Conservation (phyloP, 2,797 vertebrate genomes). For the Melanogrammus aeglefinus region DNA sequence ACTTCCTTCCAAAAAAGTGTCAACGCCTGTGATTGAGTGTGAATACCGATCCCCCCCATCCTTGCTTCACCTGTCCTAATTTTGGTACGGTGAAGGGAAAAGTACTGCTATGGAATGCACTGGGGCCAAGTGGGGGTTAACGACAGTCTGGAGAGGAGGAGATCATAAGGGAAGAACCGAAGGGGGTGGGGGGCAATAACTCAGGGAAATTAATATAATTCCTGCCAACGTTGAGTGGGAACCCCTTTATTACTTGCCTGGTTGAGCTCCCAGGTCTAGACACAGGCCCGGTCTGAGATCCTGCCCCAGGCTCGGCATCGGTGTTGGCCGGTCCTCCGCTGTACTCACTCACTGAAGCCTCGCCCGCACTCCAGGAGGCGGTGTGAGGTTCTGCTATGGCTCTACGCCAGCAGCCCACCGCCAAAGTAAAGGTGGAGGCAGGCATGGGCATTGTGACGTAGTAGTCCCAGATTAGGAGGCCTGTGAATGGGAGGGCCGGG, state of each 20-base stretch:
- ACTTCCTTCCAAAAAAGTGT: not conserved
- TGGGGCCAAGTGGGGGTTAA: constrained; percentile 56
- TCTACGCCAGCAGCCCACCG: constrained; percentile 87
- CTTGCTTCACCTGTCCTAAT: constrained; percentile 41
- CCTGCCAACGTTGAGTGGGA: constrained; percentile 61
- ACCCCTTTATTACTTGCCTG: constrained; percentile 41
- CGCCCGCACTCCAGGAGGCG: constrained; percentile 33
- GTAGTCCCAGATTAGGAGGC: constrained; percentile 83
- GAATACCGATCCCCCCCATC: not conserved
- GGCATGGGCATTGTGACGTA: constrained; percentile 97
- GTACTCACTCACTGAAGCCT: constrained; percentile 24
- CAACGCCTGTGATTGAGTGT: constrained; percentile 3
- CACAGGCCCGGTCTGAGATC: constrained; percentile 32
- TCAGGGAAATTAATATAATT: constrained; percentile 59
- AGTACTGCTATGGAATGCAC: constrained; percentile 47
- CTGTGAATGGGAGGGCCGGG: constrained; percentile 60
- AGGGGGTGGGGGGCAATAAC: constrained; percentile 30
- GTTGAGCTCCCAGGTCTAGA: constrained; percentile 45
- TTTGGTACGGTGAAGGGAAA: constrained; percentile 49
- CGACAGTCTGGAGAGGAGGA: constrained; percentile 48
- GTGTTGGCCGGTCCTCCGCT: constrained; percentile 24
- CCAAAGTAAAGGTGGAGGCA: constrained; percentile 93
- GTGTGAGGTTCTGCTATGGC: constrained; percentile 61
- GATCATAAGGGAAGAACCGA: constrained; percentile 27
- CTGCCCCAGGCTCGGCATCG: constrained; percentile 10